Base-by-base conservation (phyloP, 1,140 invertebrate species). In the Dinothrombium tinctorium region DNA sequence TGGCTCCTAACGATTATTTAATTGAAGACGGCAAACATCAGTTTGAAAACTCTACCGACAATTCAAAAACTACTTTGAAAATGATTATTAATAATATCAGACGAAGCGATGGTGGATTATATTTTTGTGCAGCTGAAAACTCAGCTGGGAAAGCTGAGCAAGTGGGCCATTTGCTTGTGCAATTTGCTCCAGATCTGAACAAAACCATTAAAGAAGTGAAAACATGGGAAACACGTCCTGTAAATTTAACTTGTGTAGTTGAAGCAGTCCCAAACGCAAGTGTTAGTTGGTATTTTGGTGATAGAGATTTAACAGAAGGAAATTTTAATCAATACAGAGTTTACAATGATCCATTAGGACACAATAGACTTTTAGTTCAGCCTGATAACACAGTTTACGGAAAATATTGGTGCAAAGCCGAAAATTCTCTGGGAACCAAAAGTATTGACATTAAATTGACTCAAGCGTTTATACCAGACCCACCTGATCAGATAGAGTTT, bases 241-340 rank as follows among this genome's bases (percentile, higher is more conserved):
- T 76, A 0, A 89, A 89, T 53, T 62, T 90, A 1, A 80, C 74
- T 24, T 90, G 83, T 53, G 62, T 80, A n/a, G 79, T 79, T 9
- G 73, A 78, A 56, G 72, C 76, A 46, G 81, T 89, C 52, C 84
- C 84, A 1, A 87, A 89, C 56, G 83, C 84, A 1, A 86, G 82
- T 1, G 80, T 87, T 45, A 67, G 68, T 44, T 89, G 83, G 83
- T 69, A 64, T 51, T 67, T 64, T 38, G 61, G 57, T 17, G 56
- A 55, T 11, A 42, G 53, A 33, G 48, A 55, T 7, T 47, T 60
- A 5, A n/a, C n/a, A n/a, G n/a, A n/a, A n/a, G n/a, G n/a, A n/a
- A n/a, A n/a, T n/a, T n/a, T n/a, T n/a, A n/a, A n/a, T n/a, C n/a
- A n/a, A n/a, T n/a, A n/a, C n/a, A n/a, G n/a, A n/a, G n/a, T n/a